Evolutionary conservation across 1,140 invertebrate genomes (phyloP).

Genomic region (Drosophila lacertosa): DNA sequence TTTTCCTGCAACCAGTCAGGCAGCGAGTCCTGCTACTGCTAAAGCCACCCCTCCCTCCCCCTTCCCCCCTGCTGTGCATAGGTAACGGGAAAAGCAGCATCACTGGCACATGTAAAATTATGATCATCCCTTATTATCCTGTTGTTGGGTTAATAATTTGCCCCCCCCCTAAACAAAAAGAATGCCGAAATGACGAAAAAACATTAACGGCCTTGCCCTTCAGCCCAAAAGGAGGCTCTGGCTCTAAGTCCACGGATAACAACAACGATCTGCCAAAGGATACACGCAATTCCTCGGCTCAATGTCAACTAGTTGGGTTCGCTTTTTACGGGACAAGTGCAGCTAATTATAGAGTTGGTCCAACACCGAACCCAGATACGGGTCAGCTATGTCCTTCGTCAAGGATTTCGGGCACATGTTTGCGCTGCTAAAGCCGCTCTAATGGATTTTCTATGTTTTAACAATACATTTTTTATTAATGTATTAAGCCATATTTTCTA

Average conservation of each 20-base stretch:
- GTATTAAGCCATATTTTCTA: background rate
- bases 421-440: slow-evolving; percentile 16
- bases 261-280: slow-evolving; percentile 40
- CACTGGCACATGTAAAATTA: slow-evolving; percentile 73
- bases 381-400: slow-evolving; percentile 31
- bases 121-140: slow-evolving; percentile 83
- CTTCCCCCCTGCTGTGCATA: slow-evolving; percentile 48
- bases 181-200: slow-evolving; percentile 17
- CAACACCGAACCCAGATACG: slow-evolving; percentile 9
- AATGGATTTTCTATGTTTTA: slow-evolving; percentile 77
- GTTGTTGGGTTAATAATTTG: slow-evolving; percentile 78
- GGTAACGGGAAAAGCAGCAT: slow-evolving; percentile 34
- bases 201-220: slow-evolving; percentile 48
- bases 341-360: slow-evolving; percentile 70
- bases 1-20: slow-evolving; percentile 69
- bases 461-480: slow-evolving; percentile 10
- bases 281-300: slow-evolving; percentile 35
- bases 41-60: slow-evolving; percentile 6
- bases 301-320: slow-evolving; percentile 51
- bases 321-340: slow-evolving; percentile 50
- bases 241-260: slow-evolving; percentile 29
- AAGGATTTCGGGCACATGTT: slow-evolving; percentile 36
- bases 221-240: slow-evolving; percentile 7
- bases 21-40: slow-evolving; percentile 11
- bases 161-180: slow-evolving; percentile 8